Percentiles rank a stretch among this genome's conserved stretches.
phyloP scores from a whole-genome alignment of 2,113 vertebrate genomes.

The Labrus mixtus region DNA sequence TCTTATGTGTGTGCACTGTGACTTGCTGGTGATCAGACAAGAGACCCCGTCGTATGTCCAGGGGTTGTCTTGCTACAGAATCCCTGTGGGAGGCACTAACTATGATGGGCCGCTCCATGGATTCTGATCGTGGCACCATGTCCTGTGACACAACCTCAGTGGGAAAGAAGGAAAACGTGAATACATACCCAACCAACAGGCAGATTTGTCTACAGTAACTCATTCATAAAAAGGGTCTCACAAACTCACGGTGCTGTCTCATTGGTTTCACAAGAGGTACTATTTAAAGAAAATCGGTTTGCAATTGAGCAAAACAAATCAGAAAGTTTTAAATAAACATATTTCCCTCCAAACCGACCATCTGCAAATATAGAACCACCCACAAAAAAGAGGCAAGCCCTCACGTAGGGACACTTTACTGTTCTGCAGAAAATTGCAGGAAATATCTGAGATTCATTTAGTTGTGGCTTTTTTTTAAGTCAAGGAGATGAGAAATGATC shows the following conservation, averaged over 20 bases:
- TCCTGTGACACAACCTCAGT: too few species aligned
- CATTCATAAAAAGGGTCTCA: conserved; percentile 10
- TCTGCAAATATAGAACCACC: conserved; percentile 2
- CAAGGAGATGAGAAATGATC: too few species aligned
- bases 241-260: neutral
- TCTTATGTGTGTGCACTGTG: conserved; percentile 12
- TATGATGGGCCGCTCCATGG: conserved; percentile 23
- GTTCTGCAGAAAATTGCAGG: conserved; percentile 6
- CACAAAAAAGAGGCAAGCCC: conserved; percentile 1
- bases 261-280: neutral
- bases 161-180: conserved; percentile 13
- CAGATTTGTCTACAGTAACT: conserved; percentile 22
- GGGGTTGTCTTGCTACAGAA: conserved; percentile 34
- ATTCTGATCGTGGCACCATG: conserved; percentile 36
- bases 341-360: too few species aligned
- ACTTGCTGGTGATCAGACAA: conserved; percentile 43
- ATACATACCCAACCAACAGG: conserved; percentile 1
- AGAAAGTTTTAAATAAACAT: conserved; percentile 4
- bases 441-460: conserved; percentile 16
- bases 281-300: conserved; percentile 3
- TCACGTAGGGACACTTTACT: conserved; percentile 2
- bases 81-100: conserved; percentile 41
- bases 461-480: too few species aligned
- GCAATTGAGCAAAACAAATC: conserved; percentile 13
- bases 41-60: conserved; percentile 49